Percentiles rank a stretch among this genome's conserved stretches.
Conservation (phyloP, 2,797 vertebrate species). For the Sebastes alutus region DNA sequence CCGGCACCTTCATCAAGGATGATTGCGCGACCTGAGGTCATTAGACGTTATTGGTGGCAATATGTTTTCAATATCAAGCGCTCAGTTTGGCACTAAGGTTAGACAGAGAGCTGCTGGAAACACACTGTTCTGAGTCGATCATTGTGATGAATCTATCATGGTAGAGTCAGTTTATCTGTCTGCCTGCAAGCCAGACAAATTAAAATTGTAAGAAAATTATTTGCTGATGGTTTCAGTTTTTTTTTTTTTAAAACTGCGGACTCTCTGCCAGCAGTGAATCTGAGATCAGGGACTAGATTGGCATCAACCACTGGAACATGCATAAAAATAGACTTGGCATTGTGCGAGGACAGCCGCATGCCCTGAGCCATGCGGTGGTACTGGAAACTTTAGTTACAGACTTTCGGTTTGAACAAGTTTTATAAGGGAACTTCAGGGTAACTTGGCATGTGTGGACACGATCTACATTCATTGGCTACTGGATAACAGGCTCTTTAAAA, state of each 20-base stretch:
- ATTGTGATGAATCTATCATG: not conserved
- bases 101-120: slow-evolving; percentile 38
- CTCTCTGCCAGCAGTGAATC: slow-evolving; percentile 12
- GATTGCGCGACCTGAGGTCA: slow-evolving; percentile 77
- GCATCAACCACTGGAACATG: slow-evolving; percentile 26
- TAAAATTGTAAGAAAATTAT: slow-evolving; percentile 1
- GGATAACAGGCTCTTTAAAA: not conserved
- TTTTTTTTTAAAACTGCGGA: not conserved
- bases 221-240: slow-evolving; percentile 16
- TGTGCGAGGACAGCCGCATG: not conserved
- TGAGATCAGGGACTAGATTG: slow-evolving; percentile 16
- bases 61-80: slow-evolving; percentile 72
- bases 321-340: slow-evolving; percentile 8
- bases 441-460: not conserved
- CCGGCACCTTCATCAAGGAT: slow-evolving; percentile 74
- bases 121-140: not conserved
- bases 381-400: slow-evolving; percentile 8
- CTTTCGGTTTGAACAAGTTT: slow-evolving; percentile 5
- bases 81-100: slow-evolving; percentile 57
- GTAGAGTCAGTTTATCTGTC: not conserved
- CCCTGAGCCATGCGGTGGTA: not conserved
- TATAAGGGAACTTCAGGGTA: not conserved
- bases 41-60: slow-evolving; percentile 69
- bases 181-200: not conserved
- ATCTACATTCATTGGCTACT: slow-evolving; percentile 1